A percentile compares a stretch with the other conserved stretches of the same genome.
Conservation (phyloP, 2,888 invertebrate species). For the Polietes domitor region DNA sequence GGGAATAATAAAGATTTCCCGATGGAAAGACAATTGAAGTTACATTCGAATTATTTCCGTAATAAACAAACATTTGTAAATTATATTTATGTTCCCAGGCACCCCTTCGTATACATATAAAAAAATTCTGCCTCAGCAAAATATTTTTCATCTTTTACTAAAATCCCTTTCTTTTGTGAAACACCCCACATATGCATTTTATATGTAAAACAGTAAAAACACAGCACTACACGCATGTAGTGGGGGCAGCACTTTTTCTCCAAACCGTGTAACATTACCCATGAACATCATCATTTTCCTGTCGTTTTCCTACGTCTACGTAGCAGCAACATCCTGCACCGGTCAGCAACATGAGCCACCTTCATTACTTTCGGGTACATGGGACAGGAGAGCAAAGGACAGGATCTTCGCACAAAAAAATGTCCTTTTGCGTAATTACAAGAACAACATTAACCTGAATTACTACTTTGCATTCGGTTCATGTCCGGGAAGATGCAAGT, state of each 20-base stretch:
- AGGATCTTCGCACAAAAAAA: constrained; percentile 23
- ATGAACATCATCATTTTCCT: constrained; percentile 47
- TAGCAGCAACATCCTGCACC: not conserved
- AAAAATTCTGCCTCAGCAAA: too few relatives aligned
- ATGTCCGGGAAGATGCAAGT: constrained; percentile 28
- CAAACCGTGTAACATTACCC: constrained; percentile 24
- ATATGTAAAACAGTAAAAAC: not conserved
- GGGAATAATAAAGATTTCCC: too few relatives aligned
- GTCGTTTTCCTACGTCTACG: not conserved
- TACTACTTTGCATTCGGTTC: constrained; percentile 51
- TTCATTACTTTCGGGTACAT: constrained; percentile 3
- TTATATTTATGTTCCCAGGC: too few relatives aligned
- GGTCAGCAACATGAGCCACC: constrained; percentile 4
- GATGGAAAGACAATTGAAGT: too few relatives aligned
- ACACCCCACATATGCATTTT: constrained; percentile 1
- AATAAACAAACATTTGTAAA: too few relatives aligned
- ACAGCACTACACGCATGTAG: not conserved
- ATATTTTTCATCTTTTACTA: too few relatives aligned
- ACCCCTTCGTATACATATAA: too few relatives aligned
- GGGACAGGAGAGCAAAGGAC: constrained; percentile 8
- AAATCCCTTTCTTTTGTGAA: not conserved
- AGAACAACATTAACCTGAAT: constrained; percentile 63
- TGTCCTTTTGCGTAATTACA: constrained; percentile 57
- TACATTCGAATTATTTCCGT: too few relatives aligned
- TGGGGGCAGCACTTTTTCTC: not conserved